Evolutionary conservation across 2,888 invertebrate genomes (phyloP).

Genomic region (Sinohyriopsis cumingii): DNA sequence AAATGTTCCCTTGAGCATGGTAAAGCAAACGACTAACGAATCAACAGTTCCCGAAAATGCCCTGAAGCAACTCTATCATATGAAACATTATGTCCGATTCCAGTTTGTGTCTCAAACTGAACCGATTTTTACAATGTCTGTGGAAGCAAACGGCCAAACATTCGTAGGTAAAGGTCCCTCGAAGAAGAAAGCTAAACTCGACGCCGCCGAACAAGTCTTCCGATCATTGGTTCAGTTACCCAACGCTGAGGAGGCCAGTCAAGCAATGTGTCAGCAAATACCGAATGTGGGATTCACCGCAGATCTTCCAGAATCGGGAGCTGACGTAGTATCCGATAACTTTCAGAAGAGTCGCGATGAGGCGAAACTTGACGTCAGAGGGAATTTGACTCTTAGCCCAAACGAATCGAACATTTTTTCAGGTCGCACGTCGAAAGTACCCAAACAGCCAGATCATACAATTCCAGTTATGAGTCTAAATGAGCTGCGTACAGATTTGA

Average conservation of each 20-base stretch:
- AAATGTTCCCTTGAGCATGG: too few species aligned
- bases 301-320: conserved; percentile 63
- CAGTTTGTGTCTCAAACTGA: conserved; percentile 84
- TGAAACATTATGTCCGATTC: conserved; percentile 78
- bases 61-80: too few species aligned
- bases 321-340: conserved; percentile 59
- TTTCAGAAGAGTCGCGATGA: conserved; percentile 41
- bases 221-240: conserved; percentile 65
- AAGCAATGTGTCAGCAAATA: conserved; percentile 61
- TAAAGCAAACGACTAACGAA: too few species aligned
- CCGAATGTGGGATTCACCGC: conserved; percentile 75
- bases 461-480: conserved; percentile 90
- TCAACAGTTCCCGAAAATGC: too few species aligned
- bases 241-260: conserved; percentile 75
- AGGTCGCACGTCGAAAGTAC: conserved; percentile 39
- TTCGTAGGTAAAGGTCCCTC: conserved; percentile 80
- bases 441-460: conserved; percentile 67
- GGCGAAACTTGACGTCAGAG: not conserved
- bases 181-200: conserved; percentile 84
- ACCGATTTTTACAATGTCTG: conserved; percentile 88
- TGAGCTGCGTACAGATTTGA: conserved; percentile 86
- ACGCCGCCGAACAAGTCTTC: conserved; percentile 69
- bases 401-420: conserved; percentile 7
- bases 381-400: too few species aligned
- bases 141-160: conserved; percentile 78